Evolutionary conservation across 2,797 vertebrate genomes (phyloP).

Genomic region (Phrynocephalus guinanensis): DNA sequence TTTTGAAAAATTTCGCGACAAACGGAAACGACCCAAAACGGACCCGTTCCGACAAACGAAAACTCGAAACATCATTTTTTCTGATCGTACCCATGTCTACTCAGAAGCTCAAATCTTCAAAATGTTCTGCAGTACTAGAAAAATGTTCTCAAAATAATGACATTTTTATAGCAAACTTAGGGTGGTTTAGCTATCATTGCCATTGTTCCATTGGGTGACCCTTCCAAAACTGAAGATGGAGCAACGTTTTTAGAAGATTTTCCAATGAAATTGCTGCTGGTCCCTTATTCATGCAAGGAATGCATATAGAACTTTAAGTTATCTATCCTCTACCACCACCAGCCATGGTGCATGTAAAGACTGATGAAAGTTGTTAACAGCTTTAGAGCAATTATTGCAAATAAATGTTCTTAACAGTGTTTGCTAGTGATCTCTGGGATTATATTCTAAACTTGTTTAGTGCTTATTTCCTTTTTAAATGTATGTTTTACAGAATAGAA

Average conservation of each 20-base stretch:
- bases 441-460: constrained; percentile 8
- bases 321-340: neutral
- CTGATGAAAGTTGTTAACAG: constrained; percentile 29
- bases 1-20: too few species aligned
- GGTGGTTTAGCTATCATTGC: neutral
- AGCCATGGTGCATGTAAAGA: neutral
- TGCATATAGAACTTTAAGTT: constrained; percentile 48
- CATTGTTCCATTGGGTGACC: neutral
- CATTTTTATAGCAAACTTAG: neutral
- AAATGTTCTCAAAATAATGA: neutral
- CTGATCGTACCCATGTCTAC: too few species aligned
- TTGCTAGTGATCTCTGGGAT: constrained; percentile 46
- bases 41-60: too few species aligned
- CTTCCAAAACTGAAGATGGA: neutral
- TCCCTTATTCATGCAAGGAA: constrained; percentile 21
- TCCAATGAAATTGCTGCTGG: neutral
- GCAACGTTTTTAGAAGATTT: neutral
- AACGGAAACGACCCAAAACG: too few species aligned
- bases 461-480: constrained; percentile 42
- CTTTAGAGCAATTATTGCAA: neutral
- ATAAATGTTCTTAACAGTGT: neutral
- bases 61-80: too few species aligned
- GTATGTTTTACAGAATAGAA: constrained; percentile 8
- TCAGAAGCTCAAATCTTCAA: neutral
- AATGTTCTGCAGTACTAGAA: neutral